Base-by-base conservation (phyloP, 2,888 invertebrate genomes). In the Linnaemya tessellans region DNA sequence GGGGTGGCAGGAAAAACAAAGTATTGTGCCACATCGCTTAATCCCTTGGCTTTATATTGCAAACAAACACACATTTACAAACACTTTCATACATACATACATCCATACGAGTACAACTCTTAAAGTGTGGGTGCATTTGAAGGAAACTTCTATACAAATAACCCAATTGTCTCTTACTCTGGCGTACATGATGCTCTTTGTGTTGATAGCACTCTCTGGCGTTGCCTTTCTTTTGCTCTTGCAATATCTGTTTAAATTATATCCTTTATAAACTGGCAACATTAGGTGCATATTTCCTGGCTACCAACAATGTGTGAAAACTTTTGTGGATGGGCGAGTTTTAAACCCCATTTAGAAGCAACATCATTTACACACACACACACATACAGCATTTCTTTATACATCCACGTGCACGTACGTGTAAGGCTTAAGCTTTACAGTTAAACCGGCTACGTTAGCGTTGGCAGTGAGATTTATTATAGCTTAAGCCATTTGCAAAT, bases 401-500 rank as follows among this genome's bases (percentile, higher is more conserved):
- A 65, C 13, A 68, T 56, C 15, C 25, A 30, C 38, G 35, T 22
- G 46, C 43, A 64, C 60, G 41, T 41, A 41, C 41, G 58, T 67
- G 67, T 73, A 67, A 62, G 62, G 82, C 82, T 65, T 58, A 82
- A 65, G 77, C 64, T 73, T 65, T 82, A 71, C 71, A 58, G 71
- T 65, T 82, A 65, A 85, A 71, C 79, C 79, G 82, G 65, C 75
- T 67, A 80, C 75, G 85, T 60, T 82, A 75, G 71, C 82, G 85
- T 71, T 68, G 74, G 85, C 85, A 82, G 85, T 80, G 79, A 82
- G 85, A 85, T 85, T 85, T 85, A 85, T 85, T 85, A 85, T 85
- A 54, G 85, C 82, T 85, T 85, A 85, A 85, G 84, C 80, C 87
- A 87, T 87, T 87, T 83, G 80, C 74, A 74, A 87, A 86, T 84